Base-by-base conservation (phyloP, 2,888 invertebrate genomes). In the Trissonchulus latispiculum region DNA sequence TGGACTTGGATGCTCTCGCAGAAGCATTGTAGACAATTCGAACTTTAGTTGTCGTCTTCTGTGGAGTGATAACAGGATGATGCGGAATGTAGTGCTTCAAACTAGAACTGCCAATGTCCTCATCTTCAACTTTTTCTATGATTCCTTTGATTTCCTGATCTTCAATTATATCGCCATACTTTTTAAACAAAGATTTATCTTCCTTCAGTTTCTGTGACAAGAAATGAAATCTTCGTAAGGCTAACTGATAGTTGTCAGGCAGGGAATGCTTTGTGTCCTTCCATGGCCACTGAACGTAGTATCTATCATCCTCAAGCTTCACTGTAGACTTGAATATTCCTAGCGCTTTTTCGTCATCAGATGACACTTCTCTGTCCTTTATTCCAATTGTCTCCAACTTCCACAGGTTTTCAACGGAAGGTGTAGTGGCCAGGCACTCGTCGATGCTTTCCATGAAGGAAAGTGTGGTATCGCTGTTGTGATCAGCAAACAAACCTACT, bases 11-110 rank as follows among this genome's bases (percentile, higher is more conserved):
- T 2, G n/a, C 37, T 62, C 1, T 61, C 36, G 48, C 71, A 28
- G 71, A 70, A n/a, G 28, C 71, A 33, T 70, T 78, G 69, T 73
- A 80, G 8, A 80, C 79, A 36, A 76, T 72, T 15, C 77, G 61
- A 2, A 80, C 48, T 70, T 79, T 80, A 0, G 77, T 68, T 48
- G 48, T 67, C 23, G 64, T 28, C 18, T 75, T 76, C 1, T 71
- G 23, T 18, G 75, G 73, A 0, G 66, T 70, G n/a, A 76, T 36
- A 0, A 76, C 77, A 0, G 74, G 33, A 29, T 77, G 76, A 62
- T 77, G 75, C 0, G 76, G 77, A 1, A 76, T 29, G 61, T 76
- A 77, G 61, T 76, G 76, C 28, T 31, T 72, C 18, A 18, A 35
- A 35, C 2, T 15, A 29, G 3, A 3, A 23, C 32, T 35, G 29